Conservation (phyloP, 2,888 invertebrate species). For the Globia sparganii region DNA sequence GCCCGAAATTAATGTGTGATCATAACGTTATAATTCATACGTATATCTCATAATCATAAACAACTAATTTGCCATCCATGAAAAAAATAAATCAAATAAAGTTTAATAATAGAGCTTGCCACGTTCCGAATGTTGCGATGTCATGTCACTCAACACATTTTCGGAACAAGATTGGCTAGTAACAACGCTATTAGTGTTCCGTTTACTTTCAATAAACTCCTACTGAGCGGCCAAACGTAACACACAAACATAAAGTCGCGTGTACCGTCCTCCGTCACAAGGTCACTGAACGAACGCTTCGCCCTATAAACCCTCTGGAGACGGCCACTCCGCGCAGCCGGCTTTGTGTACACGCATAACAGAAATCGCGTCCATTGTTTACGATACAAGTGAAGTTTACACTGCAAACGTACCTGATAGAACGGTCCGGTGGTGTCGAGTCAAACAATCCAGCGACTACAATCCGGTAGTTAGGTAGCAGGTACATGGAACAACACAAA, state of each 20-base stretch:
- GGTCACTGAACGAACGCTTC: slow-evolving; percentile 79
- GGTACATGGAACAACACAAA: slow-evolving; percentile 73
- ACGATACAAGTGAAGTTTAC: slow-evolving; percentile 76
- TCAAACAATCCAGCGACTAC: slow-evolving; percentile 78
- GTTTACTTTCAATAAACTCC: slow-evolving; percentile 53
- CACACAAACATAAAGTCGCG: slow-evolving; percentile 41
- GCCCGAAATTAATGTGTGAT: slow-evolving; percentile 31
- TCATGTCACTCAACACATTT: slow-evolving; percentile 14
- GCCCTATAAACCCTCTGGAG: slow-evolving; percentile 71
- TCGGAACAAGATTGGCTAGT: slow-evolving; percentile 42
- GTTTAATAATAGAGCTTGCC: slow-evolving; percentile 29
- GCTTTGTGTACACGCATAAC: slow-evolving; percentile 70
- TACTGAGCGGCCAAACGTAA: slow-evolving; percentile 49
- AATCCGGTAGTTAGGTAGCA: slow-evolving; percentile 72
- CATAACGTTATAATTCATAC: too few relatives aligned
- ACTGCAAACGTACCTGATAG: slow-evolving; percentile 77
- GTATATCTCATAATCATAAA: slow-evolving; percentile 41
- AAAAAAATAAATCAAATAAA: slow-evolving; percentile 33
- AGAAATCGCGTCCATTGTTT: slow-evolving; percentile 76
- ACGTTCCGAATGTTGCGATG: slow-evolving; percentile 14
- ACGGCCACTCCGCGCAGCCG: slow-evolving; percentile 62
- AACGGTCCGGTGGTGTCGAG: slow-evolving; percentile 69
- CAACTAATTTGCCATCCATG: slow-evolving; percentile 6
- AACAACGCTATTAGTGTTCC: slow-evolving; percentile 38
- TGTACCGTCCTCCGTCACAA: slow-evolving; percentile 67